phyloP scores from a whole-genome alignment of 1,140 invertebrate genomes.

The Fragariocoptes setiger region DNA sequence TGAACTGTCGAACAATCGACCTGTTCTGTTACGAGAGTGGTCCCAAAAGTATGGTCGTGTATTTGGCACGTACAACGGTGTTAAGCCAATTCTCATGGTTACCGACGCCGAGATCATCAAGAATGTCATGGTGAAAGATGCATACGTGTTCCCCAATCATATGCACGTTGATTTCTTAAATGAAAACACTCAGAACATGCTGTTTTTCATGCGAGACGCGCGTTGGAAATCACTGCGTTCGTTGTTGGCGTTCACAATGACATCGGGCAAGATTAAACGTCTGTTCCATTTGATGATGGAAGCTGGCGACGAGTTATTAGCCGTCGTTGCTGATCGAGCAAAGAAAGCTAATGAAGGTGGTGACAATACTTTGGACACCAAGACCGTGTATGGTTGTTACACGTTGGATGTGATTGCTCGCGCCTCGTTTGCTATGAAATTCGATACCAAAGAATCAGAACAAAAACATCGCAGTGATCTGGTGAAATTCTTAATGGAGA shows the following conservation, averaged over 20 bases:
- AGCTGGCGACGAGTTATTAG: background rate
- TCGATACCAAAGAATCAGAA: conserved; percentile 15
- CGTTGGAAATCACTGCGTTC: conserved; percentile 23
- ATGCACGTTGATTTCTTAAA: no score
- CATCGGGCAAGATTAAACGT: conserved; percentile 23
- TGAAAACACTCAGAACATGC: no score
- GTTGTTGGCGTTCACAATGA: conserved; percentile 26
- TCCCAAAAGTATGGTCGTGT: conserved; percentile 5
- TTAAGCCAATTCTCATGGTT: conserved; percentile 9
- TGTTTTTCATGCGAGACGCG: conserved; percentile 17
- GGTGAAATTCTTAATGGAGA: no score
- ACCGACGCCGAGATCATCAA: conserved; percentile 10
- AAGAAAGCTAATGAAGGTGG: background rate
- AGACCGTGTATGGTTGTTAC: conserved; percentile 3
- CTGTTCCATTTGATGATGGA: conserved; percentile 3
- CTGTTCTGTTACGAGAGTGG: background rate
- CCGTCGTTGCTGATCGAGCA: background rate
- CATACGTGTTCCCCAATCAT: conserved; percentile 10
- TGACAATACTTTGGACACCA: background rate
- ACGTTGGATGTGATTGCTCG: conserved; percentile 2
- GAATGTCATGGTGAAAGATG: conserved; percentile 10
- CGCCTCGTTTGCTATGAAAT: background rate
- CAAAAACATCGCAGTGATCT: no score
- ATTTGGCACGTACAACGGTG: conserved; percentile 7
- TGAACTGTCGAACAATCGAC: background rate